Evolutionary conservation across 2,888 invertebrate species (phyloP).

Genomic region (Andrena dorsata): DNA sequence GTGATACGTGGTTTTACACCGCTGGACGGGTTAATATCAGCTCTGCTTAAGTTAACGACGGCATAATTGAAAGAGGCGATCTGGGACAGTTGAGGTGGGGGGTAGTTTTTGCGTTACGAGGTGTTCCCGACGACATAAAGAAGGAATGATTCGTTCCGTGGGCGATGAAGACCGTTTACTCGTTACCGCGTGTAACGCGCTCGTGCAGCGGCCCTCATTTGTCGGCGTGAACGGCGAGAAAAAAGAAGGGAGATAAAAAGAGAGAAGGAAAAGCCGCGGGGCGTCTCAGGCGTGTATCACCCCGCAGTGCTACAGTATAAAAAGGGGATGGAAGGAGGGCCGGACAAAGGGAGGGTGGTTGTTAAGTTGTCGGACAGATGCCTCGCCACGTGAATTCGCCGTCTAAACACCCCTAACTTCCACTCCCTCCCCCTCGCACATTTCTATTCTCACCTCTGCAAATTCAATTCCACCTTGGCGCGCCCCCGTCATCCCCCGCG

Average conservation of each 20-base stretch:
- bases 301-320: conserved; percentile 74
- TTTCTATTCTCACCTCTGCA: conserved; percentile 66
- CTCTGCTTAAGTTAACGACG: no score
- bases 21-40: no score
- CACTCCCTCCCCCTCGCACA: conserved; percentile 44
- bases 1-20: no score
- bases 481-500: neutral
- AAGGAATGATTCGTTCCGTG: neutral
- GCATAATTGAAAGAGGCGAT: no score
- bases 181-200: conserved; percentile 44
- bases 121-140: neutral
- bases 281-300: conserved; percentile 76
- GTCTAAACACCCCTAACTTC: conserved; percentile 77
- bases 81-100: no score
- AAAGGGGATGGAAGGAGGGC: conserved; percentile 45
- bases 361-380: conserved; percentile 84
- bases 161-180: conserved; percentile 13
- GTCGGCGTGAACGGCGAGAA: conserved; percentile 47
- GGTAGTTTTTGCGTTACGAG: no score
- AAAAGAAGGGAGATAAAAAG: conserved; percentile 45
- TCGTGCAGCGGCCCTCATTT: conserved; percentile 52
- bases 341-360: conserved; percentile 74
- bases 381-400: conserved; percentile 83
- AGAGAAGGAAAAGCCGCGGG: conserved; percentile 72
- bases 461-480: conserved; percentile 66